A percentile compares a stretch with the other conserved stretches of the same genome.
Conservation (phyloP, 2,113 vertebrate species). For the Saccopteryx leptura region DNA sequence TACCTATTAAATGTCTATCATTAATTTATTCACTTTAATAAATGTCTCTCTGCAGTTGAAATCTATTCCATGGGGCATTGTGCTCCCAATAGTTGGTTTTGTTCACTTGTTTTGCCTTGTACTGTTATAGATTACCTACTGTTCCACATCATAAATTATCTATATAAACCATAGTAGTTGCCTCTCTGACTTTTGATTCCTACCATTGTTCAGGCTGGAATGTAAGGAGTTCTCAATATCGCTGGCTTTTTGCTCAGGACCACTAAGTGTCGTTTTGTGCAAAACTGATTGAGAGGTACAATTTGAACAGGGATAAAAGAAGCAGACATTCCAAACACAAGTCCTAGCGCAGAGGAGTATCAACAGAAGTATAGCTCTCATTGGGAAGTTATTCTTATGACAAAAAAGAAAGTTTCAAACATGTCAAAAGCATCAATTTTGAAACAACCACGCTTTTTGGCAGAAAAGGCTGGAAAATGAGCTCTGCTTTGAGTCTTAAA, state of each 20-base stretch:
- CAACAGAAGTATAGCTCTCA: not conserved
- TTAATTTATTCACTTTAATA: not conserved
- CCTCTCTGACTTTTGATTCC: not conserved
- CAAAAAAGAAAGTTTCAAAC: conserved; percentile 16
- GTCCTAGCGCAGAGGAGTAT: not conserved
- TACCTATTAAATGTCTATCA: not conserved
- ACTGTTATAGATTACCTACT: not conserved
- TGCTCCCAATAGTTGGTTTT: not conserved
- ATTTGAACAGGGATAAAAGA: not conserved
- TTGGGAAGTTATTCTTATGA: not conserved
- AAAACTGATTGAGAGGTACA: not conserved
- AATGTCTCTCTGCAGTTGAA: not conserved
- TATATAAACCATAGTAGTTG: not conserved
- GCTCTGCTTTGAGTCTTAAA: not conserved
- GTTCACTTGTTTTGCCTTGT: not conserved
- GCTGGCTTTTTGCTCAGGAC: not conserved
- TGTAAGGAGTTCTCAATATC: not conserved
- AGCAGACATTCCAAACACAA: conserved; percentile 29
- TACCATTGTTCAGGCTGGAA: not conserved
- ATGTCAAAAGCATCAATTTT: not conserved
- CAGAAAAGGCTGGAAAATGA: conserved; percentile 54
- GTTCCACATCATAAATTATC: not conserved
- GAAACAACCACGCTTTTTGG: conserved; percentile 5
- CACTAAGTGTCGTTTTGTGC: not conserved
- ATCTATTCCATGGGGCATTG: not conserved